These are phyloP conservation scores for Epinotia nisella DNA, from an alignment of 2,888 invertebrate species.

Conservation along the genomic window DNA sequence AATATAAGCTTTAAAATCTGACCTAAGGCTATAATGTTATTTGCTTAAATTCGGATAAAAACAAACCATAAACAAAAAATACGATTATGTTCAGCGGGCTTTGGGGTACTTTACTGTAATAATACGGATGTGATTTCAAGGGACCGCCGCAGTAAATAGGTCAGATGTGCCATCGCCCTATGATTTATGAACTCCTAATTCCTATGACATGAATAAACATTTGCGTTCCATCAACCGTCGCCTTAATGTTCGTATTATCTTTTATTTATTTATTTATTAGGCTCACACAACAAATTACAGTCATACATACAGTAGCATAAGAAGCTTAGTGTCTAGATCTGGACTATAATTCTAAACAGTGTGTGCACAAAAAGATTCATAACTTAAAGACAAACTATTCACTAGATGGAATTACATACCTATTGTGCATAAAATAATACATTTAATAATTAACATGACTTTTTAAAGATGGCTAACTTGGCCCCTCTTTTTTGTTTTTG, in stretches of 20 bases:
- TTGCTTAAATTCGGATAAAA: neutral
- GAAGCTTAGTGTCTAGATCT: too few species aligned
- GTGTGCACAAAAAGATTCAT: too few species aligned
- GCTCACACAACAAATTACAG: too few species aligned
- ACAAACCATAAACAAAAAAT: neutral
- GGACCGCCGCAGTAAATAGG: constrained; percentile 12
- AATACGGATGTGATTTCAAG: neutral
- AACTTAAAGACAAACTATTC: too few species aligned
- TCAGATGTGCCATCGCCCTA: constrained; percentile 21
- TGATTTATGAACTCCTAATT: constrained; percentile 38
- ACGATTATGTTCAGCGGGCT: constrained; percentile 2
- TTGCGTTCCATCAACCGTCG: constrained; percentile 28
- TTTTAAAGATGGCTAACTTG: constrained; percentile 22
- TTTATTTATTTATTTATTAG: too few species aligned
- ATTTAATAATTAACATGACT: too few species aligned
- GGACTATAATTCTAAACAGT: too few species aligned
- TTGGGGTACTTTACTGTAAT: neutral
- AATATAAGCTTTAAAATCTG: too few species aligned
- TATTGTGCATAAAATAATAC: too few species aligned
- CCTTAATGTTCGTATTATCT: constrained; percentile 34
- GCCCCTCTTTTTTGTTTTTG: constrained; percentile 2
- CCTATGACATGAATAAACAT: constrained; percentile 37
- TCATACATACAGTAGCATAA: too few species aligned
- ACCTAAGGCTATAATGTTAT: too few species aligned
- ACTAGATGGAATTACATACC: too few species aligned